Conservation (phyloP, 92 coral and sea anemone genomes). For the Epizoanthus rinbou region DNA sequence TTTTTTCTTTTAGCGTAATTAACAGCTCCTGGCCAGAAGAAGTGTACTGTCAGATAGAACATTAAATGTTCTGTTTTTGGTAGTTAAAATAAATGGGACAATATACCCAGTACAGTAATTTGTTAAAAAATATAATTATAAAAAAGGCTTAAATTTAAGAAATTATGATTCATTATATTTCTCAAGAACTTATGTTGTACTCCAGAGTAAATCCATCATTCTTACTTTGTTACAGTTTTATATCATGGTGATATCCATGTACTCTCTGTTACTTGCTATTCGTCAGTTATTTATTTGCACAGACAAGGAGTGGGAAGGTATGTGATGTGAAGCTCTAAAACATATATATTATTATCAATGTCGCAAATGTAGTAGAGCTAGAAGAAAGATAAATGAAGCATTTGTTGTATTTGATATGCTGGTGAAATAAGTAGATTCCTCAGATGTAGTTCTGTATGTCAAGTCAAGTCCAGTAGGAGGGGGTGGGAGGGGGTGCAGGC, state of each 20-base stretch:
- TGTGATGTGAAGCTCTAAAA: conserved; percentile 1
- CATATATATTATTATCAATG: no score
- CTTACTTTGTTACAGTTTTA: conserved; percentile 75
- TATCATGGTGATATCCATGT: conserved; percentile 83
- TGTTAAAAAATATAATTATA: no score
- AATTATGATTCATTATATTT: background rate
- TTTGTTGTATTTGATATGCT: background rate
- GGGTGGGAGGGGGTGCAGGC: background rate
- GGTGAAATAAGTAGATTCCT: background rate
- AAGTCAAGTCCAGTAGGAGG: no score
- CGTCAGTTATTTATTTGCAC: conserved; percentile 89
- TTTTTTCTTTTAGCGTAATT: no score
- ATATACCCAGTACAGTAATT: no score
- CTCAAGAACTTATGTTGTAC: background rate
- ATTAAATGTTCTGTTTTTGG: no score
- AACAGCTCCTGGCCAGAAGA: background rate
- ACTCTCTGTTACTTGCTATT: conserved; percentile 76
- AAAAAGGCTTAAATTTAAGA: background rate
- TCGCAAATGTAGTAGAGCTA: no score
- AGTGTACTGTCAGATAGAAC: no score
- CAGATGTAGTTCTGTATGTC: background rate
- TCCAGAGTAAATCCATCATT: background rate
- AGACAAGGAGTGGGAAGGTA: conserved; percentile 90
- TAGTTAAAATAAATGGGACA: no score
- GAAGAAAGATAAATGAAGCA: no score